Evolutionary conservation across 2,888 invertebrate species (phyloP), one percentile per base, ranked within the genome.

Genomic region (Anthophora plumipes): DNA sequence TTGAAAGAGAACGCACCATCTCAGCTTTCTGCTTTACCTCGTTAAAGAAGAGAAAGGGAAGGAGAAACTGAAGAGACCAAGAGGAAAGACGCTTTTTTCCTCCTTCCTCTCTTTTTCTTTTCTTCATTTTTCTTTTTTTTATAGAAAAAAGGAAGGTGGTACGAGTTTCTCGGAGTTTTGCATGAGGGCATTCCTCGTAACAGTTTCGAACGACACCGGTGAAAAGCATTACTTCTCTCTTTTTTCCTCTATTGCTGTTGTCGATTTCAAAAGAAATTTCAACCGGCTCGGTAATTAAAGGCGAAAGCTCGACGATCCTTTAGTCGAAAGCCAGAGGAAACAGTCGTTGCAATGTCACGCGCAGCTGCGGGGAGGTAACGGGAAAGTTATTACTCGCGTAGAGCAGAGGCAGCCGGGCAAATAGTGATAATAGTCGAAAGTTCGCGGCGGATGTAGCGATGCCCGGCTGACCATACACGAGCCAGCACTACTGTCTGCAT

Each of bases 351-450:
- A 37, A 25, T 50, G 77, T 74, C 77, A 77, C 74, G 66, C 59
- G 66, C 84, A 84, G 83, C 77, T 69, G 82, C 59, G n/a, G 41
- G 57, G 31, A 31, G 31, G 76, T 43, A 72, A 77, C 80, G 72
- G 70, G 70, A 80, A 83, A 83, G 83, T 83, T 85, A 83, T 78
- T 81, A 77, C 75, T 72, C 61, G 73, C 46, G 61, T 20, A 73
- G 76, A 68, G 46, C 31, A 31, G 31, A 55, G 39, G 67, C 80
- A 73, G 63, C 71, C 63, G 74, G 72, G 61, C 83, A 69, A 80
- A 80, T 80, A 83, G 83, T 64, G 84, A 83, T 85, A 81, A 83
- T 83, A 83, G 81, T 71, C 52, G 78, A 85, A 85, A 83, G 83
- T 83, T 84, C 73, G 54, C 64, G 69, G 82, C 46, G 80, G 77